Conservation (phyloP, 2,797 vertebrate species). For the Neosilurus hyrtlii region DNA sequence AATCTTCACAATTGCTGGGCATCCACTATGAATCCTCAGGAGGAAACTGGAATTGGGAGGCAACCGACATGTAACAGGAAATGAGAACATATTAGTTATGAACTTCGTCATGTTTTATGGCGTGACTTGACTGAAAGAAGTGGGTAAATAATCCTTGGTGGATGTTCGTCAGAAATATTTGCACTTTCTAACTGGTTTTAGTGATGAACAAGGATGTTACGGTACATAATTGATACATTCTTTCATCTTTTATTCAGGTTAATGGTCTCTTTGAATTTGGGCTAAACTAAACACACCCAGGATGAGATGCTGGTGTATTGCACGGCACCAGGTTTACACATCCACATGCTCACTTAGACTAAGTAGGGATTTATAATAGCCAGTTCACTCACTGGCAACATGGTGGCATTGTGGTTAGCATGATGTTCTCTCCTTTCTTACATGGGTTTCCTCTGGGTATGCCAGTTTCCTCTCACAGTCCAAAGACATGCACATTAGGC, state of each 20-base stretch:
- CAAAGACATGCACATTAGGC: too few species aligned
- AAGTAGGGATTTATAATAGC: background rate
- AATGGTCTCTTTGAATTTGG: background rate
- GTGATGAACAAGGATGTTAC: background rate
- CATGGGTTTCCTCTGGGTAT: too few species aligned
- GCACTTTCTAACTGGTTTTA: background rate
- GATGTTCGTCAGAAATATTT: constrained; percentile 2
- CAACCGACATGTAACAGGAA: constrained; percentile 1
- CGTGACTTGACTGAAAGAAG: background rate
- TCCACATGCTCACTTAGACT: background rate
- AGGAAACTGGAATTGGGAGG: constrained; percentile 24
- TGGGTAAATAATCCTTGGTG: constrained; percentile 7
- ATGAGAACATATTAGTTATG: constrained; percentile 6
- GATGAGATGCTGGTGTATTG: background rate
- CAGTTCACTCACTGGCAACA: background rate
- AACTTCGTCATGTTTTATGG: constrained; percentile 24
- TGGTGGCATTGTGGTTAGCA: too few species aligned
- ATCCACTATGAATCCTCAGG: constrained; percentile 17
- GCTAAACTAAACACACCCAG: background rate
- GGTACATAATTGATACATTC: background rate
- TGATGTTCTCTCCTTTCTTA: too few species aligned
- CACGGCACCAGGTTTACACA: background rate
- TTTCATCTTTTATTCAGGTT: background rate
- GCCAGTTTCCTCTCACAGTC: too few species aligned
- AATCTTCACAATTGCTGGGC: constrained; percentile 47